Evolutionary conservation across 2,888 invertebrate species (phyloP).

Genomic region (Lissocephala sabroskyi): DNA sequence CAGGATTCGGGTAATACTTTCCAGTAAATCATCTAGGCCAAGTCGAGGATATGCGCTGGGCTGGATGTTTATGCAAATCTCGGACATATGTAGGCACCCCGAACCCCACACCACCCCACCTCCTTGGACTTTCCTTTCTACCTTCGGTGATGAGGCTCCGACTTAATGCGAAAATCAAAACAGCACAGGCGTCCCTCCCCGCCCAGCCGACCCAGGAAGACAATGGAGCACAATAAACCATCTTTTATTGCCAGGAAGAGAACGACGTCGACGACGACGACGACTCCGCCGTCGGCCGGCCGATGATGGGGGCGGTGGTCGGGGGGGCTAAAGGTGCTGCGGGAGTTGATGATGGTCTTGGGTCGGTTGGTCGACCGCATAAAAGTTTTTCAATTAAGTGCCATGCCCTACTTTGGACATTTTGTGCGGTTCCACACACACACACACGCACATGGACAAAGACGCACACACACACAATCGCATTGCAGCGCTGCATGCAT

Average conservation of each 20-base stretch:
- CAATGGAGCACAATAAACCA: constrained; percentile 27
- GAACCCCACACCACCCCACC: too few species aligned
- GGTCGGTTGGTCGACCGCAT: constrained; percentile 33
- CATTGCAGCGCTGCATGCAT: constrained; percentile 33
- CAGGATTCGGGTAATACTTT: too few species aligned
- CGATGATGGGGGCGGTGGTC: not conserved
- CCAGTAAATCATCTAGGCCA: too few species aligned
- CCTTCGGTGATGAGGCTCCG: too few species aligned
- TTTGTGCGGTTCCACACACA: constrained; percentile 20
- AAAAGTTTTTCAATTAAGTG: constrained; percentile 54
- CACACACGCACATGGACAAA: not conserved
- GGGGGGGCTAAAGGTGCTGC: not conserved
- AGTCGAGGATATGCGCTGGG: too few species aligned
- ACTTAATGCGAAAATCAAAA: constrained; percentile 36
- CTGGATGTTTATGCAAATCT: too few species aligned
- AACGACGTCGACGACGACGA: not conserved
- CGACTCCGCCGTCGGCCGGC: not conserved
- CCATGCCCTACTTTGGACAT: constrained; percentile 50
- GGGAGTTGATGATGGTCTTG: not conserved
- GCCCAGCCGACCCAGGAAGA: too few species aligned
- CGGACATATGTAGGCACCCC: too few species aligned
- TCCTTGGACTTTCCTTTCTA: too few species aligned
- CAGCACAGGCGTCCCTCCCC: too few species aligned
- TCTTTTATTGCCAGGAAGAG: constrained; percentile 30
- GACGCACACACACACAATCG: constrained; percentile 12